Conservation (phyloP, 1,140 invertebrate genomes). For the Heliconius eleuchia region DNA sequence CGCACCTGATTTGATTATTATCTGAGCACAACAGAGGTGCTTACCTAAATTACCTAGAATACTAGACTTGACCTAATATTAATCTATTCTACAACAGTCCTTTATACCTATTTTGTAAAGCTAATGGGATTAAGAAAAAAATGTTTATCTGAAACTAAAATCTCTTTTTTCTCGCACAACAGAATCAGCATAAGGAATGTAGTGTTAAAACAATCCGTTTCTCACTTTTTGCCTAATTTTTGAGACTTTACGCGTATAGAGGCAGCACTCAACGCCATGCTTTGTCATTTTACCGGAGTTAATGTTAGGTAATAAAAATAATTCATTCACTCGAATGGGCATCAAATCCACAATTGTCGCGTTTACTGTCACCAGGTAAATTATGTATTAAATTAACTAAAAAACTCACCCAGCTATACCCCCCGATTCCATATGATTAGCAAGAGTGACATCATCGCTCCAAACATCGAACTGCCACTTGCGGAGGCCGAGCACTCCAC, state of each 20-base stretch:
- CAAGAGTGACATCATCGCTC: conserved; percentile 98
- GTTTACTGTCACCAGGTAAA: background rate
- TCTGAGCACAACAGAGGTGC: background rate
- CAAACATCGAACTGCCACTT: conserved; percentile 99
- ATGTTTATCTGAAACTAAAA: no score
- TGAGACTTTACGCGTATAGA: no score
- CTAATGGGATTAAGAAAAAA: background rate
- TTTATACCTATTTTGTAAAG: background rate
- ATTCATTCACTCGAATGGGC: background rate
- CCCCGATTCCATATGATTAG: conserved; percentile 98
- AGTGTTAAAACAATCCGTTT: no score
- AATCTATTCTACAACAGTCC: background rate
- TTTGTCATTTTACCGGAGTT: no score
- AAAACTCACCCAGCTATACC: conserved; percentile 93
- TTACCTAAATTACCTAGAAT: background rate
- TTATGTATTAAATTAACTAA: background rate
- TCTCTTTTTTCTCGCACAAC: no score
- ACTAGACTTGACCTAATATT: background rate
- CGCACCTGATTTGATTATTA: background rate
- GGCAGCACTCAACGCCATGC: no score
- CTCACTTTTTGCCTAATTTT: no score
- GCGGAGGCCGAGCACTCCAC: conserved; percentile 96
- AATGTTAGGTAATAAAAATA: background rate
- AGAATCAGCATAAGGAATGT: no score
- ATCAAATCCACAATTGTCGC: background rate